Conservation (phyloP, 2,797 vertebrate species). For the Spinus pinus region DNA sequence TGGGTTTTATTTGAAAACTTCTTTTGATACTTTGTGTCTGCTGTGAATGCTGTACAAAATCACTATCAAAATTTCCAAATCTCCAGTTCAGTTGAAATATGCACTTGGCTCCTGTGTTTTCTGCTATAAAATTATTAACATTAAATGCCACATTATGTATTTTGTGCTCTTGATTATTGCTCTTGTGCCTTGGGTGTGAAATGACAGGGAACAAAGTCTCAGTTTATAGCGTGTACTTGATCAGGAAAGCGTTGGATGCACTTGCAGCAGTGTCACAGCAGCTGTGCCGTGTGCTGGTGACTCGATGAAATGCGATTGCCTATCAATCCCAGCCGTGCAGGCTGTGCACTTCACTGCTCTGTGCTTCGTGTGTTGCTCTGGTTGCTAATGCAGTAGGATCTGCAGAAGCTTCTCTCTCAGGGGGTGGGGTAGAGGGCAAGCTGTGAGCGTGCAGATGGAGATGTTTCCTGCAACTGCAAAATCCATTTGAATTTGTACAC, state of each 20-base stretch:
- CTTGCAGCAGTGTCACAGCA: slow-evolving; percentile 1
- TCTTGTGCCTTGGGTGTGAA: not conserved
- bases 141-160: not conserved
- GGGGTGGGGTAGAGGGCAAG: not conserved
- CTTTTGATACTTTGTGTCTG: not conserved
- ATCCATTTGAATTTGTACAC: not conserved
- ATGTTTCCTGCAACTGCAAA: slow-evolving; percentile 25
- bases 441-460: slow-evolving; percentile 23
- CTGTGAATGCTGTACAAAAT: not conserved
- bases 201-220: slow-evolving; percentile 17
- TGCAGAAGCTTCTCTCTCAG: slow-evolving; percentile 22
- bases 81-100: not conserved
- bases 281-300: not conserved
- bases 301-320: not conserved
- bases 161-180: not conserved
- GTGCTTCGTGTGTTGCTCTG: not conserved
- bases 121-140: not conserved
- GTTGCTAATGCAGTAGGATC: slow-evolving; percentile 1
- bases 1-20: not conserved
- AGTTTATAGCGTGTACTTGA: not conserved
- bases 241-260: not conserved
- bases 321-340: not conserved
- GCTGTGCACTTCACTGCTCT: not conserved
- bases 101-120: not conserved
- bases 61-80: not conserved